Conservation (phyloP, 2,888 invertebrate genomes). For the Uropetala carovei region DNA sequence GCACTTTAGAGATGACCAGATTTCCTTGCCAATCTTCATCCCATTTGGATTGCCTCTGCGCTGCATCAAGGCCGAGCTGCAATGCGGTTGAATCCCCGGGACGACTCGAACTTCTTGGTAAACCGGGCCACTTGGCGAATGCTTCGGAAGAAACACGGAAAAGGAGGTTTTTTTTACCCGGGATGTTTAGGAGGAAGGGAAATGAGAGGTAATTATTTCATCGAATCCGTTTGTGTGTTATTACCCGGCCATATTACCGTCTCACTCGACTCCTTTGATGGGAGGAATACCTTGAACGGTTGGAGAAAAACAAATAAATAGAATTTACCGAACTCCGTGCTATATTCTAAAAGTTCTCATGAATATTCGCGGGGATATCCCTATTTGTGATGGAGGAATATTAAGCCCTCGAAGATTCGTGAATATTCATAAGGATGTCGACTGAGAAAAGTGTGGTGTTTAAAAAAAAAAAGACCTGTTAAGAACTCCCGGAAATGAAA, state of each 20-base stretch:
- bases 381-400: not conserved
- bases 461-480: not conserved
- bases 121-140: not conserved
- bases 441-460: not conserved
- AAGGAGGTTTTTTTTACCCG: not conserved
- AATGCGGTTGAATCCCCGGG: constrained; percentile 13
- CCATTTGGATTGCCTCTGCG: not conserved
- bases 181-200: not conserved
- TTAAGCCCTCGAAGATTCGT: not conserved
- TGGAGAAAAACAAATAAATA: not conserved
- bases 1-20: not conserved
- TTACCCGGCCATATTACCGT: not conserved
- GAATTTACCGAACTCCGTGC: not conserved
- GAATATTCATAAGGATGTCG: not conserved
- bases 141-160: not conserved
- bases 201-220: not conserved
- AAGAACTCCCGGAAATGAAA: not conserved
- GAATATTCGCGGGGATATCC: not conserved
- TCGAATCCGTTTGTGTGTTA: not conserved
- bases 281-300: not conserved
- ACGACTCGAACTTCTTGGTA: not conserved
- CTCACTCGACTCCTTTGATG: not conserved
- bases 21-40: constrained; percentile 46
- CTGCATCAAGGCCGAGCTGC: constrained; percentile 50
- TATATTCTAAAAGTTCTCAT: not conserved